Base-by-base conservation (phyloP, 2,113 vertebrate species). In the Vulpes ferrilata region DNA sequence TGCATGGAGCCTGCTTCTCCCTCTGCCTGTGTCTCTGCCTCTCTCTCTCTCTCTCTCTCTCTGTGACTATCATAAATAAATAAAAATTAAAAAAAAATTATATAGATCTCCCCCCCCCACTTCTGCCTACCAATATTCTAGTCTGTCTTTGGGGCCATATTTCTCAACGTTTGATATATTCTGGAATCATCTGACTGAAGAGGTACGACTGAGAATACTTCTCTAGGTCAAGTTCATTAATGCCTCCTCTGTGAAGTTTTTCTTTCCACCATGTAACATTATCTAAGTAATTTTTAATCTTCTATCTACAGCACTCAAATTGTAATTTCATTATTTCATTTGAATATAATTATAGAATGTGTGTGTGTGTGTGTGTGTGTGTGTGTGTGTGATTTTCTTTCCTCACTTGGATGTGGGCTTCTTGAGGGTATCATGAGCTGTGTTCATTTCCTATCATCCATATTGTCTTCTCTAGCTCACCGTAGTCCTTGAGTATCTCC, bases 201-300 rank as follows among this genome's bases (percentile, higher is more conserved):
- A 32, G 11, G 6, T 0, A 13, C 0, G 1, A 15, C 11, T 65
- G 20, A 71, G 32, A 53, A 78, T 30, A 16, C 1, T 2, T 0
- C 16, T 51, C 12, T 43, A 35, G 12, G 12, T 60, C 32, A 84
- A 48, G 32, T 22, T 59, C 62, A 81, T 6, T 17, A 23, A 25
- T 38, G 7, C 3, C 15, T 57, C 13, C n/a, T 51, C 7, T 23
- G 3, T 19, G 3, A 20, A 25, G 3, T 22, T 84, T 30, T 65
- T 38, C 51, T 67, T 55, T 53, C 16, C 12, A 38, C 51, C 13
- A 64, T 13, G 76, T 4, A 22, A 4, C 0, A 27, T 30, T 7
- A 59, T 11, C 53, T 35, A 81, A 67, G 38, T 5, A 17, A 51
- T 23, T n/a, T 88, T 57, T 38, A 62, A 62, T 17, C n/a, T 81